These are phyloP conservation scores for Actinemys pallida DNA, from an alignment of 2,113 vertebrate genomes.

Conservation along the genomic window DNA sequence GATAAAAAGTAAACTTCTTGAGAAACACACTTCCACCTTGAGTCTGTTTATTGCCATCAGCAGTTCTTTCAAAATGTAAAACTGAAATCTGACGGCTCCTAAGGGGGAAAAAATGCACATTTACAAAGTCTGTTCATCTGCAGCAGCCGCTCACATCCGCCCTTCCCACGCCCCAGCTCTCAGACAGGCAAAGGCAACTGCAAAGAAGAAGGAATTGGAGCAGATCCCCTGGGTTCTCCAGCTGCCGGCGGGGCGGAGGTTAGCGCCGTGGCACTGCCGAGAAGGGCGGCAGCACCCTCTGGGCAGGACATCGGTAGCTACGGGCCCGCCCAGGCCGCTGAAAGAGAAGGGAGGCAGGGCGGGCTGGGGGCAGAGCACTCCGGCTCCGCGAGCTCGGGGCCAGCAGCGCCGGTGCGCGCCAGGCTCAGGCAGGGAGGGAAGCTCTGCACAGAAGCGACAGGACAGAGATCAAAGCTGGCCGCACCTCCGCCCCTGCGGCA, in stretches of 20 bases:
- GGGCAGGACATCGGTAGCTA: not conserved
- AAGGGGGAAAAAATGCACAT: not conserved
- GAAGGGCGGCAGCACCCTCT: not conserved
- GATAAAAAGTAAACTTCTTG: constrained; percentile 60
- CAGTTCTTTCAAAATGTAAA: constrained; percentile 11
- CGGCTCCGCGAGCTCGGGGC: not conserved
- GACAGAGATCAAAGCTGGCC: not conserved
- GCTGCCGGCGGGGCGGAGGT: not conserved
- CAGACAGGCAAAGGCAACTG: not conserved
- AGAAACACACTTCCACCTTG: constrained; percentile 61
- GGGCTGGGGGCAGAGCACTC: not conserved
- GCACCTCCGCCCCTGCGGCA: not conserved
- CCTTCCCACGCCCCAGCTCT: not conserved
- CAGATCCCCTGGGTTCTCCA: not conserved
- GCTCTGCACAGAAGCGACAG: not conserved
- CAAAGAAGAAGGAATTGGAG: not conserved
- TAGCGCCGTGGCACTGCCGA: not conserved
- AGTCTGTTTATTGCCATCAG: constrained; percentile 51
- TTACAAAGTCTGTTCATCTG: constrained; percentile 36
- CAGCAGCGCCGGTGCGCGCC: not conserved
- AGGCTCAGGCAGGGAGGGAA: not conserved
- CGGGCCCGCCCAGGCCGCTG: not conserved
- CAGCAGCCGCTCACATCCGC: not conserved
- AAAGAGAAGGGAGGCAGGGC: not conserved
- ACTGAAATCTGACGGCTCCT: constrained; percentile 51